Conservation (phyloP, 1,140 invertebrate species). For the Rhopalosiphum maidis region DNA sequence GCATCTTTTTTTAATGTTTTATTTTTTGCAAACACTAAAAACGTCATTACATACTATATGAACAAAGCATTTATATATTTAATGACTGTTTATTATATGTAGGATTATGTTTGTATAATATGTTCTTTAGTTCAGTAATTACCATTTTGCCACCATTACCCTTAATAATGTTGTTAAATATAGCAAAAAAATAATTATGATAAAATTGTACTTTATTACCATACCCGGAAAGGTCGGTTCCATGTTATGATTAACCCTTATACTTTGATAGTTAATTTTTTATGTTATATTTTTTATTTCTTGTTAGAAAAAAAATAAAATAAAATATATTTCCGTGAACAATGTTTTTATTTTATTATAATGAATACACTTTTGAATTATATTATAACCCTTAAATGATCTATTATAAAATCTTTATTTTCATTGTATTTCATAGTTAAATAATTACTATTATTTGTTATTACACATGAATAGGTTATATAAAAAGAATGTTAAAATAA, state of each 20-base stretch:
- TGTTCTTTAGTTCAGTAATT: not conserved
- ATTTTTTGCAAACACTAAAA: not conserved
- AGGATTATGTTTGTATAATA: not conserved
- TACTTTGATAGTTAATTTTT: not conserved
- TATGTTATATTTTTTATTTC: not conserved
- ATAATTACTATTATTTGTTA: not conserved
- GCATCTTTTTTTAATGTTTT: not conserved
- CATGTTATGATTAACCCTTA: not conserved
- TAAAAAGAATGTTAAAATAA: not conserved
- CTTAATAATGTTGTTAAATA: conserved; percentile 13
- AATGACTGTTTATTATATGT: not conserved
- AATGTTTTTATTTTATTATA: not conserved
- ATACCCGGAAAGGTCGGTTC: not conserved
- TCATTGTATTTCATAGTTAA: not conserved
- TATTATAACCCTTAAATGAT: not conserved
- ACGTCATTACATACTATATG: not conserved
- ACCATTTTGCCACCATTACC: not conserved
- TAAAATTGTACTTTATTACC: not conserved
- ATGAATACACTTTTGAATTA: not conserved
- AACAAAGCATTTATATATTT: not conserved
- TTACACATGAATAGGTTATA: not conserved
- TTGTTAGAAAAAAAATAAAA: not conserved
- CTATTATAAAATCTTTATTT: not conserved
- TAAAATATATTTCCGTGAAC: not conserved
- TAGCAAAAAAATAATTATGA: not conserved